Percentiles rank a stretch among this genome's conserved stretches.
Evolutionary conservation across 1,140 invertebrate genomes (phyloP).

Genomic region (Lasioglossum albipes): DNA sequence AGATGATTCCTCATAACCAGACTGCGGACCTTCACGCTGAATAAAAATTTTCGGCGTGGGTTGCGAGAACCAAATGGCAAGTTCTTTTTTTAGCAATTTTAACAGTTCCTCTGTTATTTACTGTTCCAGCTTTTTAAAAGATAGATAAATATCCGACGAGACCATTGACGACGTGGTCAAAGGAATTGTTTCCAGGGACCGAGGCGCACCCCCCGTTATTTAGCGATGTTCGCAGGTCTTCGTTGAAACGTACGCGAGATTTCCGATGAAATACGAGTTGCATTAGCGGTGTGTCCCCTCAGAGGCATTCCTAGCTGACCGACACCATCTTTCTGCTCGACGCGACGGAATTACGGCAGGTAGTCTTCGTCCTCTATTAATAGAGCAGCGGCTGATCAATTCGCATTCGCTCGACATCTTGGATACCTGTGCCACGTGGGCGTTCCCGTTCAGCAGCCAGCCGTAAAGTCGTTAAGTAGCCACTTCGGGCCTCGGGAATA

Average conservation of each 20-base stretch:
- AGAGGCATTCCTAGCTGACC: constrained; percentile 15
- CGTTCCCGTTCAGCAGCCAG: constrained; percentile 55
- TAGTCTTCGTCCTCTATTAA: constrained; percentile 51
- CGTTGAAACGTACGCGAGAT: constrained; percentile 1
- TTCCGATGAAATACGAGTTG: constrained; percentile 20
- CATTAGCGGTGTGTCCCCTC: background rate
- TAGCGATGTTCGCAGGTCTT: background rate
- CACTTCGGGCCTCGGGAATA: constrained; percentile 55
- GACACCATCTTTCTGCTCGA: constrained; percentile 21
- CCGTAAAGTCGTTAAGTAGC: constrained; percentile 64
- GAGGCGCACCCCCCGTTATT: background rate
- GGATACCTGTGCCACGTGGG: constrained; percentile 56
- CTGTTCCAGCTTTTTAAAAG: no score
- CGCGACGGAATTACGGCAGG: constrained; percentile 28
- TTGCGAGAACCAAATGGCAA: no score
- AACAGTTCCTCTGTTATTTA: no score
- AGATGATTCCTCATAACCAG: no score
- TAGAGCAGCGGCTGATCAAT: constrained; percentile 57
- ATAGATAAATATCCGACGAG: no score
- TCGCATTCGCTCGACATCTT: constrained; percentile 40
- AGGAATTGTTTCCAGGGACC: no score
- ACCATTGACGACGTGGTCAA: no score
- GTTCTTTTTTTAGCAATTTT: no score
- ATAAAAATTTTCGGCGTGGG: no score
- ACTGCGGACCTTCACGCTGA: no score